These are phyloP conservation scores for Pseudochirops corinnae DNA, from an alignment of 2,797 vertebrate genomes.

Conservation along the genomic window DNA sequence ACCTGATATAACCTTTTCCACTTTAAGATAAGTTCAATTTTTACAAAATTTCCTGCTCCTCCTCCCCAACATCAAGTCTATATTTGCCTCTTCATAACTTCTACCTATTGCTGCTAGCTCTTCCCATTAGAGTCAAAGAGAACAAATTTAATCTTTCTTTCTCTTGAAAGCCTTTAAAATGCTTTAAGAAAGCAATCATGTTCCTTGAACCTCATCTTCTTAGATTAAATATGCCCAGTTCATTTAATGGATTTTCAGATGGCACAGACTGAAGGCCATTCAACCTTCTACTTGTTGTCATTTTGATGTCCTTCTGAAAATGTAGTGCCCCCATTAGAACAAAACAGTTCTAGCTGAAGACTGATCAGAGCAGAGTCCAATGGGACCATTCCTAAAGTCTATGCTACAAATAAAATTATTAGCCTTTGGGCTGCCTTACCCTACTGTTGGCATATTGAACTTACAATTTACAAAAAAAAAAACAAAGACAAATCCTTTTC, in stretches of 20 bases:
- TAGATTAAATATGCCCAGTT: neutral
- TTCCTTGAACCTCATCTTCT: neutral
- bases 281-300: neutral
- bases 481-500: neutral
- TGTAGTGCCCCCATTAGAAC: neutral
- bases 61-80: neutral
- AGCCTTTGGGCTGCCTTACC: neutral
- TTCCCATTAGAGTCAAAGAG: neutral
- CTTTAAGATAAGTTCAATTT: neutral
- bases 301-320: neutral
- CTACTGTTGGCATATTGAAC: neutral
- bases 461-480: neutral
- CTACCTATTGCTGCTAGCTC: neutral
- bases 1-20: neutral
- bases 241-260: neutral
- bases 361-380: neutral
- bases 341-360: neutral
- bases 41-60: neutral
- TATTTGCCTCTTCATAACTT: neutral
- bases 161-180: neutral
- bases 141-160: neutral
- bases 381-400: neutral
- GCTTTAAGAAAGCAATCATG: neutral
- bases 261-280: neutral
- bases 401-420: neutral